Percentiles rank a stretch among this genome's conserved stretches.
phyloP scores from a whole-genome alignment of 2,888 invertebrate genomes.

The Tromatobia lineatoria region DNA sequence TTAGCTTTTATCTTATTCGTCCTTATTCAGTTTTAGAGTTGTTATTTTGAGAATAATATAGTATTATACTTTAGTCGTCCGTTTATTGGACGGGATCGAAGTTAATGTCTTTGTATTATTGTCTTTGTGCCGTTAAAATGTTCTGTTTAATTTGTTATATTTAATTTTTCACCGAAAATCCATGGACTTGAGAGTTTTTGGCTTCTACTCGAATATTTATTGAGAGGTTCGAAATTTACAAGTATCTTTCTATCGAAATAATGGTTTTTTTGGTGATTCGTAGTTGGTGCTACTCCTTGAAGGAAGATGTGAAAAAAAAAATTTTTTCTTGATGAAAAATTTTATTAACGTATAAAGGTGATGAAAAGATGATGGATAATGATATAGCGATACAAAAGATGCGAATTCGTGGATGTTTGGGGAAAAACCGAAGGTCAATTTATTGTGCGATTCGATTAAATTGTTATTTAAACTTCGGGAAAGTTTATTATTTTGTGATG shows the following conservation, averaged over 20 bases:
- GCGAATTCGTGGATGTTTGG: conserved; percentile 16
- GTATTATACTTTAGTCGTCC: conserved; percentile 49
- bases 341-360: conserved; percentile 3
- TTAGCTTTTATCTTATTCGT: background rate
- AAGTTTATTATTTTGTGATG: conserved; percentile 56
- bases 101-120: conserved; percentile 6
- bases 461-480: background rate
- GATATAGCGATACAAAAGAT: conserved; percentile 25
- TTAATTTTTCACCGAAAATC: conserved; percentile 9
- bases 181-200: background rate
- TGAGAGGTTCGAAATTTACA: background rate
- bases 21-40: conserved; percentile 12
- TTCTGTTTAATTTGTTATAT: conserved; percentile 36
- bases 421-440: conserved; percentile 16
- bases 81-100: background rate
- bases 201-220: background rate
- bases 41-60: conserved; percentile 7
- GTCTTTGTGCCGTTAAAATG: conserved; percentile 25
- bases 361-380: conserved; percentile 10
- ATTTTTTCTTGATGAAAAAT: conserved; percentile 35
- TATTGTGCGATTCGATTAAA: conserved; percentile 8
- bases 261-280: conserved; percentile 14
- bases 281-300: conserved; percentile 21
- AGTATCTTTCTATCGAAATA: background rate
- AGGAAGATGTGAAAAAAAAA: conserved; percentile 4